Evolutionary conservation across 2,797 vertebrate species (phyloP).

Genomic region (Tinamus major): DNA sequence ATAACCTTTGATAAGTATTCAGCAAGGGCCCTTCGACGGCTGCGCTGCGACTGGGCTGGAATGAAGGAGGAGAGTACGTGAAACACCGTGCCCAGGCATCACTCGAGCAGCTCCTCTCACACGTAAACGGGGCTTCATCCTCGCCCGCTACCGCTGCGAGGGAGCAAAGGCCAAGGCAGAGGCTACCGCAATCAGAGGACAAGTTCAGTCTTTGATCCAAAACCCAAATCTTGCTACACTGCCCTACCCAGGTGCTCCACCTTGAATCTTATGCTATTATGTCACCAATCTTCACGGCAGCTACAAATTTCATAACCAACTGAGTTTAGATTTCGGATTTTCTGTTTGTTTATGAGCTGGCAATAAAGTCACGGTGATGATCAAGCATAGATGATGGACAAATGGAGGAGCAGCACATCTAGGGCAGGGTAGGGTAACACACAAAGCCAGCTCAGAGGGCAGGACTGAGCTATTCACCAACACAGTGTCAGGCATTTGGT

Average conservation of each 20-base stretch:
- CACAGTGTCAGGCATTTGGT: neutral
- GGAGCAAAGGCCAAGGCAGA: neutral
- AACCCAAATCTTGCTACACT: neutral
- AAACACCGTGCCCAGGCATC: neutral
- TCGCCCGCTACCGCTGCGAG: neutral
- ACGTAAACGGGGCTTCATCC: neutral
- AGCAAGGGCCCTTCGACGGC: neutral
- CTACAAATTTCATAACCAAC: neutral
- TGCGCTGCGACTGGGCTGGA: neutral
- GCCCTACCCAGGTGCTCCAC: neutral
- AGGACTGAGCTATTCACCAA: neutral
- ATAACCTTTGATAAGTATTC: constrained; percentile 20
- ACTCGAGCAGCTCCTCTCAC: neutral
- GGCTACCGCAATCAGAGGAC: neutral
- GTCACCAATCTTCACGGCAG: neutral
- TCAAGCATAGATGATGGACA: neutral
- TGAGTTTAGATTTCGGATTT: neutral
- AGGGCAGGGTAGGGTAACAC: neutral
- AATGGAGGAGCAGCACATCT: neutral
- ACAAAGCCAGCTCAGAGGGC: neutral
- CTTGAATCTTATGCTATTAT: neutral
- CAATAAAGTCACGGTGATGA: neutral
- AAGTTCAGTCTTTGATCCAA: neutral
- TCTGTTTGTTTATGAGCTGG: neutral
- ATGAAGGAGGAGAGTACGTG: neutral